Evolutionary conservation across 2,888 invertebrate species (phyloP).

Genomic region (Euzophera pinguis): DNA sequence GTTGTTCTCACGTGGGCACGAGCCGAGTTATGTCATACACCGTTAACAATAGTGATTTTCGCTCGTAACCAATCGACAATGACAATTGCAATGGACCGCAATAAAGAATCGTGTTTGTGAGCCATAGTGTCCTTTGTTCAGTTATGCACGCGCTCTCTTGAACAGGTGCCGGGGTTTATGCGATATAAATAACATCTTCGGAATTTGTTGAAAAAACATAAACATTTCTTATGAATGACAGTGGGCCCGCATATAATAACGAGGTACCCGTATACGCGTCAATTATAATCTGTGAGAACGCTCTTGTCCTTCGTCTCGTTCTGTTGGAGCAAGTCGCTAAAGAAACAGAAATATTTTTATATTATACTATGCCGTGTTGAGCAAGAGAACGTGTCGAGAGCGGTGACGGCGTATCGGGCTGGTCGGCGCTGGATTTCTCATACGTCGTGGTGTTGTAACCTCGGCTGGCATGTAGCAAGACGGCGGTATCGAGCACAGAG

Average conservation of each 20-base stretch:
- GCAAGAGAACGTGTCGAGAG: conserved; percentile 75
- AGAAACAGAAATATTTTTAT: conserved; percentile 15
- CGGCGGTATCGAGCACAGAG: conserved; percentile 55
- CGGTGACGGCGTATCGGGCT: conserved; percentile 65
- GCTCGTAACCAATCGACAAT: conserved; percentile 54
- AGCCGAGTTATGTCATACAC: conserved; percentile 53
- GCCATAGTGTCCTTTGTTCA: conserved; percentile 47
- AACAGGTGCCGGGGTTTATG: conserved; percentile 55
- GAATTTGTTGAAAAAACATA: conserved; percentile 28
- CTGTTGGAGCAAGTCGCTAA: background rate
- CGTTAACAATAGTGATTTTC: conserved; percentile 53
- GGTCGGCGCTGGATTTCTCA: conserved; percentile 62
- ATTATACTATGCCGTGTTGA: conserved; percentile 46
- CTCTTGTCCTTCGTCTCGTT: conserved; percentile 38
- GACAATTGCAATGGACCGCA: conserved; percentile 52
- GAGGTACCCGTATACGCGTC: conserved; percentile 54
- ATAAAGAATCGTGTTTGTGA: conserved; percentile 52
- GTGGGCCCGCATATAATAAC: conserved; percentile 57
- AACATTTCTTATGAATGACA: conserved; percentile 34
- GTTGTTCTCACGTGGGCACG: conserved; percentile 42
- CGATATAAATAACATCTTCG: conserved; percentile 28
- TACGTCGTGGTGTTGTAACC: conserved; percentile 61
- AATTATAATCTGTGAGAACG: conserved; percentile 51
- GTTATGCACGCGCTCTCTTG: conserved; percentile 42
- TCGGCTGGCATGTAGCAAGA: conserved; percentile 54